Evolutionary conservation across 2,113 vertebrate genomes (phyloP), one percentile per base, ranked within the genome.

Genomic region (Axis porcinus): DNA sequence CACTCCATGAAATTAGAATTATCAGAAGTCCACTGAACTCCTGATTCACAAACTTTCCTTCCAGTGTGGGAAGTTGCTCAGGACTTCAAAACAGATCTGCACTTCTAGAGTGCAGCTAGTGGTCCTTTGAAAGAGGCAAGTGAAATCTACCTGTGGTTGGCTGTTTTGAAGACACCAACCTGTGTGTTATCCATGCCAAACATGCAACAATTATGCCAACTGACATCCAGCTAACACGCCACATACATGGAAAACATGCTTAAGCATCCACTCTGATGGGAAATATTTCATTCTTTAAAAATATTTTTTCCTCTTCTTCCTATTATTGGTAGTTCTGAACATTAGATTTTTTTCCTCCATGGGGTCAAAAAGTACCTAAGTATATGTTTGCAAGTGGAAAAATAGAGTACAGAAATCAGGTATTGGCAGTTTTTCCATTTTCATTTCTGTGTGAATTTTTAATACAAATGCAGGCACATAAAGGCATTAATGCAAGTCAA

Each of bases 1-100:
- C 99, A 86, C 99, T 99, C 13, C 99, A 99, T 97, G 99, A 99
- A 98, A 99, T 99, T 98, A 98, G 99, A 88, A 99, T 98, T 99
- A 99, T 92, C 99, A 99, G 91, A 99, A 99, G 98, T 99, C 99
- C 30, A 99, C 99, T 2, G 99, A 99, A 98, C 99, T 99, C 98
- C 97, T 99, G 98, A 99, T 99, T 97, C 99, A 99, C 98, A 99
- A 99, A 79, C 99, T 99, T 86, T 99, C 99, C 76, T 99, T 99
- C 98, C 99, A 99, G 97, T 99, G 99, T 98, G 99, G 98, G 99
- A 99, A 98, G 99, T 99, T 98, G 99, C 99, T 99, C 99, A 99
- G 99, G 99, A 99, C 98, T 99, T 99, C 99, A 99, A 99, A 98
- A 99, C 99, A 98, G 99, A 99, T 90, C 98, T 99, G 99, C 99